Base-by-base conservation (phyloP, 2,113 vertebrate species). In the Anolis sagrei region DNA sequence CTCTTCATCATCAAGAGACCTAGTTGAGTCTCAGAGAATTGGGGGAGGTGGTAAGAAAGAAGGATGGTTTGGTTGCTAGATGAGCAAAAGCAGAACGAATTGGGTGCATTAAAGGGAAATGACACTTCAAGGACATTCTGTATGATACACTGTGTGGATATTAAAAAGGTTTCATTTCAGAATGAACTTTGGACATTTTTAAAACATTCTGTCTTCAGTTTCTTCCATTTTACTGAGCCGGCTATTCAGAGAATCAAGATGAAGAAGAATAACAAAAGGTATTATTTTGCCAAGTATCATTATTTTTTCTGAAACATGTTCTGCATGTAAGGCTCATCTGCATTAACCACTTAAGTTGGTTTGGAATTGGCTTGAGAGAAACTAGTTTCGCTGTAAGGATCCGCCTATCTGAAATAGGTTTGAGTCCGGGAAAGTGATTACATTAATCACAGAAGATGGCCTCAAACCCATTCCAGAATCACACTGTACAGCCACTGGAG, bases 111-210 rank as follows among this genome's bases (percentile, higher is more conserved):
- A 27, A 66, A 44, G 54, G 58, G 54, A 82, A 64, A 19, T 11
- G 82, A 82, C 79, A 81, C 79, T 88, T 77, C 1, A 86, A 92
- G 90, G 92, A 79, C 88, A 92, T 79, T 5, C 23, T 44, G 2
- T 5, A 0, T 0, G 18, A 58, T 83, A 78, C 78, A 34, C 44
- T 0, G 1, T 6, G 68, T 74, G 44, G 29, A 13, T 58, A 51
- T 36, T 61, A n/a, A 79, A 64, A 79, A 80, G 58, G 4, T 1
- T 10, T 18, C 1, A 2, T 1, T 85, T 70, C 74, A 75, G 39
- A 73, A 44, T 23, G 18, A 74, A 3, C n/a, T 70, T n/a, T 54
- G 73, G 48, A 79, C 44, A 23, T 36, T 3, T 79, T 25, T 68
- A 64, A 75, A 73, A 25, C 27, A 2, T 0, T 0, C 10, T 10